Evolutionary conservation across 2,888 invertebrate genomes (phyloP).

Genomic region (Cantharis nigra): DNA sequence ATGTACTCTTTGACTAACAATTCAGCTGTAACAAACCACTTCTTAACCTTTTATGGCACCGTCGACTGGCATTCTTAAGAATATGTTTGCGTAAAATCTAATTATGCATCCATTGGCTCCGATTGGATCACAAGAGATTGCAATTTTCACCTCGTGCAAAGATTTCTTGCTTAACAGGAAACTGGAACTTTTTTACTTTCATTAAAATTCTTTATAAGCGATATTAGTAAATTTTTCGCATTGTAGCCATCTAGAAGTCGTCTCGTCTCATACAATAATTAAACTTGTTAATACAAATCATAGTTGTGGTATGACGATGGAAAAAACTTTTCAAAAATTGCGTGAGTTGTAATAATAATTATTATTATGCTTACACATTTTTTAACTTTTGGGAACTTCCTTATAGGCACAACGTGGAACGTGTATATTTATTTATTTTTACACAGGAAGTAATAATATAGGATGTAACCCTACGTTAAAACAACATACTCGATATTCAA

Average conservation of each 20-base stretch:
- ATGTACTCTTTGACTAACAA: constrained; percentile 7
- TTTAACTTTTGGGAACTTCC: not conserved
- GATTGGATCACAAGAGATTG: not conserved
- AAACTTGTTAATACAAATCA: no score
- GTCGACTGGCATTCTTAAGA: not conserved
- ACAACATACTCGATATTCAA: not conserved
- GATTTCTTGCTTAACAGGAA: not conserved
- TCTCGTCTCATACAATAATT: not conserved
- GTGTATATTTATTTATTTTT: not conserved
- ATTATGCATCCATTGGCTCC: not conserved
- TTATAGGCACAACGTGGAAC: not conserved
- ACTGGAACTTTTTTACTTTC: not conserved
- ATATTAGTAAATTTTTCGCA: not conserved
- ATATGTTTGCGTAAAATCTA: constrained; percentile 12
- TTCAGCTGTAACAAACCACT: constrained; percentile 16
- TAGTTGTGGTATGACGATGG: not conserved
- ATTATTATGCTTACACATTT: not conserved
- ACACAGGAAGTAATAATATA: not conserved
- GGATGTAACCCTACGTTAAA: not conserved
- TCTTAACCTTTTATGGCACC: not conserved
- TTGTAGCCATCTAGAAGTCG: not conserved
- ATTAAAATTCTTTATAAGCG: not conserved
- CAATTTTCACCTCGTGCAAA: not conserved
- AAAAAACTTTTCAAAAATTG: not conserved
- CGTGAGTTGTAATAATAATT: not conserved